These are phyloP conservation scores for Machimus rusticus DNA, from an alignment of 2,888 invertebrate species.

Conservation along the genomic window DNA sequence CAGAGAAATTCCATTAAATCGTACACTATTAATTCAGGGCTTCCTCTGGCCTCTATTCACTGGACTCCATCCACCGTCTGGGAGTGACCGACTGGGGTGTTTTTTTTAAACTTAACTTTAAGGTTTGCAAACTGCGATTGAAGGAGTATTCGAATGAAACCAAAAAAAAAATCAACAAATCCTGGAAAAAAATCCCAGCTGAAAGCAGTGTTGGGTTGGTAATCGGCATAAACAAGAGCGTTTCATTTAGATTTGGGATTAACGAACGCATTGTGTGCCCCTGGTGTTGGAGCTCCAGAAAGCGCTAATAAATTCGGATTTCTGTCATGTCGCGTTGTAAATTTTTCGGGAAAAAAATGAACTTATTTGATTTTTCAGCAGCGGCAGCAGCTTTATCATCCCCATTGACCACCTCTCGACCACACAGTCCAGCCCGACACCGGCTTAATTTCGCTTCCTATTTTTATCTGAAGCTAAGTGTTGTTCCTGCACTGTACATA, in stretches of 20 bases:
- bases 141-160: neutral
- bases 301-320: constrained; percentile 38
- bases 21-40: neutral
- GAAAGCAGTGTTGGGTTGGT: neutral
- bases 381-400: constrained; percentile 32
- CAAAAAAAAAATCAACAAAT: neutral
- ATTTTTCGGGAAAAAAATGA: constrained; percentile 31
- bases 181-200: neutral
- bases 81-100: neutral
- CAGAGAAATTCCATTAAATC: neutral
- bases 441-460: constrained; percentile 14
- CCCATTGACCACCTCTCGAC: constrained; percentile 3
- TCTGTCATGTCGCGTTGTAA: constrained; percentile 29
- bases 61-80: neutral
- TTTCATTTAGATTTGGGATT: constrained; percentile 36
- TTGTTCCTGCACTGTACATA: neutral
- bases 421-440: neutral
- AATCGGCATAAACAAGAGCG: constrained; percentile 34
- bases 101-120: constrained; percentile 1
- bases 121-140: neutral
- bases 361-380: constrained; percentile 47
- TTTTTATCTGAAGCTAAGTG: constrained; percentile 1
- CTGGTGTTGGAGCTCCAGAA: constrained; percentile 24
- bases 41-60: neutral
- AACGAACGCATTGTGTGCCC: constrained; percentile 29